Conservation (phyloP, 2,113 vertebrate species). For the Typhlomys cinereus region DNA sequence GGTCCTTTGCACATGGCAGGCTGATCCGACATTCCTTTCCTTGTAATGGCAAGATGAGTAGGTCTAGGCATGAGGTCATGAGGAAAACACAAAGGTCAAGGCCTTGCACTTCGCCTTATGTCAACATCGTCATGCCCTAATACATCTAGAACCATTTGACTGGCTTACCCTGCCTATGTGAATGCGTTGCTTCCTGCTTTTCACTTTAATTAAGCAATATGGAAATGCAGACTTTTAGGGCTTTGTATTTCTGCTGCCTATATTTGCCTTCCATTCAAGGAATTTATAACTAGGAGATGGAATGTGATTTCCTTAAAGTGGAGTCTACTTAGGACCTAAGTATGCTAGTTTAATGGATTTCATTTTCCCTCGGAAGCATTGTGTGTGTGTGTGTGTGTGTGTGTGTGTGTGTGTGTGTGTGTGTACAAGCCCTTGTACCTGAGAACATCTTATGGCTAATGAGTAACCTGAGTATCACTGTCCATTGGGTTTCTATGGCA, state of each 20-base stretch:
- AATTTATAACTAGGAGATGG: neutral
- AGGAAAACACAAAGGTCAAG: conserved; percentile 83
- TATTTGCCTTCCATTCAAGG: conserved; percentile 27
- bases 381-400: neutral
- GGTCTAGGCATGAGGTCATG: conserved; percentile 81
- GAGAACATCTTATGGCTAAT: conserved; percentile 8
- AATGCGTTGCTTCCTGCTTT: neutral
- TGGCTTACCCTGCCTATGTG: conserved; percentile 40
- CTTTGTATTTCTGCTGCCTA: neutral
- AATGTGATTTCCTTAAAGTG: neutral
- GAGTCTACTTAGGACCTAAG: neutral
- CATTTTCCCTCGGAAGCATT: neutral
- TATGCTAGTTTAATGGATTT: neutral
- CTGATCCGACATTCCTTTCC: conserved; percentile 75
- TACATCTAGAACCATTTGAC: conserved; percentile 79
- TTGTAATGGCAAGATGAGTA: conserved; percentile 76
- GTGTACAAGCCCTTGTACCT: too few relatives aligned
- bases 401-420: neutral
- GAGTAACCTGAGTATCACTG: neutral
- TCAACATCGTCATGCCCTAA: conserved; percentile 84
- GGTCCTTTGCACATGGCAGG: conserved; percentile 68
- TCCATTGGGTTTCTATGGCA: neutral
- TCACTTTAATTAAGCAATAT: neutral
- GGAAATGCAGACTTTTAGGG: neutral
- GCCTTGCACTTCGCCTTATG: conserved; percentile 83